A percentile compares a stretch with the other conserved stretches of the same genome.
These are phyloP conservation scores for Himantopus leucocephalus DNA, from an alignment of 2,113 vertebrate genomes.

Conservation along the genomic window DNA sequence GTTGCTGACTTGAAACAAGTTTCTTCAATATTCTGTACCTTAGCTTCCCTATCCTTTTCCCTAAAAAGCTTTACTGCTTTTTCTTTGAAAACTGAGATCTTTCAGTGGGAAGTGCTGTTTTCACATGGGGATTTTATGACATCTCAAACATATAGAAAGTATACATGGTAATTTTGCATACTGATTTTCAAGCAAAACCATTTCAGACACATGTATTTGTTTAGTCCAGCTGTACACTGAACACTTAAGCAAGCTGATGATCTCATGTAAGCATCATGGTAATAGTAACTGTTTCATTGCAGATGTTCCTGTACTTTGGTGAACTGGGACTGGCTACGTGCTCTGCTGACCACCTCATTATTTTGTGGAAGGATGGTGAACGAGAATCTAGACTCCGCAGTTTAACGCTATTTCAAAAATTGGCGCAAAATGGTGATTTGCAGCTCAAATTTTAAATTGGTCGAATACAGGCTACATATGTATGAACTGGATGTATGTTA, in stretches of 20 bases:
- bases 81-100: background rate
- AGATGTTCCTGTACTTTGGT: slow-evolving; percentile 93
- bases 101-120: background rate
- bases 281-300: slow-evolving; percentile 42
- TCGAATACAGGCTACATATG: background rate
- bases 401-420: slow-evolving; percentile 87
- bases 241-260: background rate
- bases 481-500: background rate
- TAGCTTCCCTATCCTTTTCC: background rate
- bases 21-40: background rate
- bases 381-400: slow-evolving; percentile 87
- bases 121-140: background rate
- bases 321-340: slow-evolving; percentile 89
- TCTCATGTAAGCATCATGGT: background rate
- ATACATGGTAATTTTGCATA: background rate
- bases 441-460: slow-evolving; percentile 42
- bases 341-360: slow-evolving; percentile 92
- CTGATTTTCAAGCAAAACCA: background rate
- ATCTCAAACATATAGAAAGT: background rate
- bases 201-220: background rate
- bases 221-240: background rate
- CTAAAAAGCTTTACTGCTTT: background rate
- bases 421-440: slow-evolving; percentile 83
- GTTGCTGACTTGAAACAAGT: background rate
- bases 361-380: slow-evolving; percentile 93